Conservation (phyloP, 2,888 invertebrate genomes). For the Drosophila vallismaia region DNA sequence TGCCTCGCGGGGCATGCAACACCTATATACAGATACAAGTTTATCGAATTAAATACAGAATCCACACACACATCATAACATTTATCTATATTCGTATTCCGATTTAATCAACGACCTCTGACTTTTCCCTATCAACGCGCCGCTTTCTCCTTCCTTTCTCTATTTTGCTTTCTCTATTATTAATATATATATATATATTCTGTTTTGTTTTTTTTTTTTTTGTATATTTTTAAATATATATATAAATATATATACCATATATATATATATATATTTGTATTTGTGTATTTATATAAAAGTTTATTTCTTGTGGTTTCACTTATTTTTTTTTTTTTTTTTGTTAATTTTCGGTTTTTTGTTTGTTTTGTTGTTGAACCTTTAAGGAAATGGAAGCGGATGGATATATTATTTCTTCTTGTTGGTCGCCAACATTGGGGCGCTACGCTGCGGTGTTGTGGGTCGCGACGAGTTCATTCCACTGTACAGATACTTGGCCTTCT, state of each 20-base stretch:
- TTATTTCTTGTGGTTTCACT: slow-evolving; percentile 47
- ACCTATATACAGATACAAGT: slow-evolving; percentile 15
- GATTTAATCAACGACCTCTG: too few relatives aligned
- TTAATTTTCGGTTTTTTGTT: slow-evolving; percentile 28
- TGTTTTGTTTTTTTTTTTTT: slow-evolving; percentile 5
- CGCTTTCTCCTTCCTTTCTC: not conserved
- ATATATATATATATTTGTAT: slow-evolving; percentile 19
- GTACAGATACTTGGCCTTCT: slow-evolving; percentile 99
- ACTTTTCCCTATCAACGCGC: too few relatives aligned
- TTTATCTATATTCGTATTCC: not conserved
- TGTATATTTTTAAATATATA: slow-evolving; percentile 15
- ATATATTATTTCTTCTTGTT: slow-evolving; percentile 84
- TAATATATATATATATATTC: slow-evolving; percentile 19
- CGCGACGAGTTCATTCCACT: slow-evolving; percentile 93
- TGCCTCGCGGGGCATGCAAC: not conserved
- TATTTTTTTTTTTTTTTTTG: slow-evolving; percentile 40
- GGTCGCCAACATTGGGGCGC: slow-evolving; percentile 85
- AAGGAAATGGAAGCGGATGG: slow-evolving; percentile 84
- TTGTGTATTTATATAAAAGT: slow-evolving; percentile 59
- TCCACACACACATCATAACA: slow-evolving; percentile 8
- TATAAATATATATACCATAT: slow-evolving; percentile 18
- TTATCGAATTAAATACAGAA: slow-evolving; percentile 1
- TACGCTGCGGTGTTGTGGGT: slow-evolving; percentile 93
- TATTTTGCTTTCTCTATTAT: slow-evolving; percentile 2
- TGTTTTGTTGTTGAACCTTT: slow-evolving; percentile 77